phyloP scores from a whole-genome alignment of 2,888 invertebrate genomes.

The Latheticus oryzae region DNA sequence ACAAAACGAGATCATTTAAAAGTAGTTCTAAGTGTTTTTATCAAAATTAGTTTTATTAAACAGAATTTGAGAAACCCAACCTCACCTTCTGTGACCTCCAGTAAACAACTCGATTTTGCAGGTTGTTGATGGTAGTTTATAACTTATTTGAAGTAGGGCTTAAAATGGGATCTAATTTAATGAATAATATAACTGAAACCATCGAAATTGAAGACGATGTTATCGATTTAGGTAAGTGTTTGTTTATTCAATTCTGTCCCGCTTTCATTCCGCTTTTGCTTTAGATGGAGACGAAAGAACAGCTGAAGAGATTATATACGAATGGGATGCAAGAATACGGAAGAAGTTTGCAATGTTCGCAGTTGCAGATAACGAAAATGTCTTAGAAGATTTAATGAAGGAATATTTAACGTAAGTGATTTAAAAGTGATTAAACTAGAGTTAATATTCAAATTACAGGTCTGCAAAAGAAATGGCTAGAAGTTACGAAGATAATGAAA shows the following conservation, averaged over 20 bases:
- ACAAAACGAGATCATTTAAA: no score
- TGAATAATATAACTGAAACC: conserved; percentile 2
- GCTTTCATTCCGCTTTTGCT: conserved; percentile 2
- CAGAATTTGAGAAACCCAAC: no score
- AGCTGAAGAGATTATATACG: conserved; percentile 44
- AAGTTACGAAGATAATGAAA: conserved; percentile 45
- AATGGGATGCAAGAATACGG: conserved; percentile 49
- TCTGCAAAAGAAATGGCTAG: conserved; percentile 47
- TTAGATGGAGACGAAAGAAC: conserved; percentile 30
- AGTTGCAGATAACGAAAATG: conserved; percentile 44
- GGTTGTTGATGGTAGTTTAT: conserved; percentile 8
- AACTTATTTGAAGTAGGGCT: conserved; percentile 10
- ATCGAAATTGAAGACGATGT: conserved; percentile 34
- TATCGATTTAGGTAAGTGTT: conserved; percentile 37
- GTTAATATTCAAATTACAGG: conserved; percentile 42
- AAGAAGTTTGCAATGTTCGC: conserved; percentile 44
- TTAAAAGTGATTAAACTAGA: conserved; percentile 15
- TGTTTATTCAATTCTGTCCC: neutral
- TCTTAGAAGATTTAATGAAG: conserved; percentile 47
- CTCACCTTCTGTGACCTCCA: conserved; percentile 41
- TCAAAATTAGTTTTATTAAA: no score
- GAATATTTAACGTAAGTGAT: conserved; percentile 51
- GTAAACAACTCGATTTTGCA: conserved; percentile 32
- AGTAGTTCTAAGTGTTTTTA: no score
- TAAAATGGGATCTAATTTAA: conserved; percentile 30